phyloP scores from a whole-genome alignment of 2,888 invertebrate species.

The Drosophila borealis region DNA sequence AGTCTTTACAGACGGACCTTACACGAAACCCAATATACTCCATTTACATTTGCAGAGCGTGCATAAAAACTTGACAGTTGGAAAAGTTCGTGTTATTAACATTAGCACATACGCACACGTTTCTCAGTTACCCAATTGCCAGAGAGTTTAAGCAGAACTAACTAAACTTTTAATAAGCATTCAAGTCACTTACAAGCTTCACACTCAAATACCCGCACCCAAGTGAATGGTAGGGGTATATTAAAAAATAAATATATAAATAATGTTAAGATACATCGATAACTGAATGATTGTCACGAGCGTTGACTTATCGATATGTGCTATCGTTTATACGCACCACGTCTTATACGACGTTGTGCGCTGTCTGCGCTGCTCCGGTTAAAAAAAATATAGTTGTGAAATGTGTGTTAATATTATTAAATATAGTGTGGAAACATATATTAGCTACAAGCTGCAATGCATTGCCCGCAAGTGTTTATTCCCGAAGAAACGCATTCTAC shows the following conservation, averaged over 20 bases:
- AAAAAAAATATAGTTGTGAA: neutral
- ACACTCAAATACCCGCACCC: slow-evolving; percentile 13
- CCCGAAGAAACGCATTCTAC: neutral
- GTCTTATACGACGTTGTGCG: no score
- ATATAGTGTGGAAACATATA: neutral
- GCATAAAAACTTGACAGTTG: slow-evolving; percentile 1
- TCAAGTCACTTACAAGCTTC: slow-evolving; percentile 25
- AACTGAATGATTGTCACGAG: neutral
- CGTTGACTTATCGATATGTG: no score
- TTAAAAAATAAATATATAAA: neutral
- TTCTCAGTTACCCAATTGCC: neutral
- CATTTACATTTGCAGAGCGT: neutral
- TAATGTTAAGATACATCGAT: neutral
- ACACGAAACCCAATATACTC: neutral
- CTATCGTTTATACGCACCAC: no score
- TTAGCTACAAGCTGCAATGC: no score
- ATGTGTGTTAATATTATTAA: neutral
- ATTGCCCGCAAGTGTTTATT: neutral
- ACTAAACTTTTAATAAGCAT: slow-evolving; percentile 60
- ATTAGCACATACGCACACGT: slow-evolving; percentile 21
- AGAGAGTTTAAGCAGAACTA: slow-evolving; percentile 25
- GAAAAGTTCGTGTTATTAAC: slow-evolving; percentile 19
- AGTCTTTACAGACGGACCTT: no score
- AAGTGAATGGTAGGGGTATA: neutral
- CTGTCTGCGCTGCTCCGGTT: no score